Conservation (phyloP, 2,113 vertebrate genomes). For the Scalopus aquaticus region DNA sequence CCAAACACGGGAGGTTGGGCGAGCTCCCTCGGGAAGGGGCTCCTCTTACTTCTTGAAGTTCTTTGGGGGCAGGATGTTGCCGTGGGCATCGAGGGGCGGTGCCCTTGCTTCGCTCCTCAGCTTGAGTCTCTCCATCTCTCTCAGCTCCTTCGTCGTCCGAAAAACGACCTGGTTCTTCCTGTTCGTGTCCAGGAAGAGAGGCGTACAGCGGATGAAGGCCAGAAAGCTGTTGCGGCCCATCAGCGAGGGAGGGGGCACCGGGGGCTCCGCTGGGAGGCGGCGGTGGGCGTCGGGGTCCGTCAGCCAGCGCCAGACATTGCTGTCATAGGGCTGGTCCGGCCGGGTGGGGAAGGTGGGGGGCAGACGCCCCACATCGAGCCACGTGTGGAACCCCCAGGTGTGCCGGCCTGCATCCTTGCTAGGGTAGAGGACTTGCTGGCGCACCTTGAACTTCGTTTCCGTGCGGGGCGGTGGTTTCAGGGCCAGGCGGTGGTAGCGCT, state of each 20-base stretch:
- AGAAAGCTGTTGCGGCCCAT: slow-evolving; percentile 76
- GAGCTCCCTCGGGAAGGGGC: neutral
- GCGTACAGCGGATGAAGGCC: slow-evolving; percentile 55
- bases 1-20: neutral
- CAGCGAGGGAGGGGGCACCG: slow-evolving; percentile 76
- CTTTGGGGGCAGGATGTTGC: slow-evolving; percentile 70
- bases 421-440: neutral
- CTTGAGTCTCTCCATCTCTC: slow-evolving; percentile 65
- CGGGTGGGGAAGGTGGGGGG: slow-evolving; percentile 67
- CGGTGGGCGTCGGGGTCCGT: neutral
- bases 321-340: slow-evolving; percentile 69
- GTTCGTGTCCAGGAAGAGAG: slow-evolving; percentile 31
- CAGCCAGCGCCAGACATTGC: slow-evolving; percentile 79
- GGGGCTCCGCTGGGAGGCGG: neutral
- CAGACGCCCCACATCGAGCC: slow-evolving; percentile 79
- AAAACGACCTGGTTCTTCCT: slow-evolving; percentile 53
- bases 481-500: slow-evolving; percentile 52
- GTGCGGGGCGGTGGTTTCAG: slow-evolving; percentile 57
- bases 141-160: slow-evolving; percentile 19
- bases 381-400: slow-evolving; percentile 77
- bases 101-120: slow-evolving; percentile 73
- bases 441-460: slow-evolving; percentile 63
- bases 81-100: slow-evolving; percentile 57
- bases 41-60: slow-evolving; percentile 73
- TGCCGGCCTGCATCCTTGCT: neutral